These are phyloP conservation scores for Otocyon megalotis DNA, from an alignment of 2,113 vertebrate species.

Conservation along the genomic window DNA sequence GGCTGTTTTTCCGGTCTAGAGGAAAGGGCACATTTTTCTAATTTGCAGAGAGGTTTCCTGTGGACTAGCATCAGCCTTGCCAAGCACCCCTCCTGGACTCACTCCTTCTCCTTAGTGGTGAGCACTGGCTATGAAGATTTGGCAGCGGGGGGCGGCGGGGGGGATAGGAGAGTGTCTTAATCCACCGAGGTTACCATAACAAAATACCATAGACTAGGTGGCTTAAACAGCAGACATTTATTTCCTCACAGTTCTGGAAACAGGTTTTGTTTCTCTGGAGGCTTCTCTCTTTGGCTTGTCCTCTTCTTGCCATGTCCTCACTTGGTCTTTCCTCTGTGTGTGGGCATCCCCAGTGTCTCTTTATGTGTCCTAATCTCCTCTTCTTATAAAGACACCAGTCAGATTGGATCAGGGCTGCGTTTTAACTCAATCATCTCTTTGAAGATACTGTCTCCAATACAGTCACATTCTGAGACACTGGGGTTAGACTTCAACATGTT, in stretches of 20 bases:
- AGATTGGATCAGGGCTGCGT: background rate
- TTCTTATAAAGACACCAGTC: background rate
- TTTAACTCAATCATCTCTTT: background rate
- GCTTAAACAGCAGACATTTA: background rate
- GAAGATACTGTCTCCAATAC: background rate
- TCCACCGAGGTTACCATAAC: background rate
- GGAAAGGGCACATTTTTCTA: background rate
- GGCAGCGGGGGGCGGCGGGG: background rate
- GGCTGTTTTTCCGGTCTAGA: background rate
- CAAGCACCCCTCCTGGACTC: background rate
- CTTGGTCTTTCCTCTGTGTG: fast-evolving
- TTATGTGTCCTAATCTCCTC: background rate
- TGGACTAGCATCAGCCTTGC: background rate
- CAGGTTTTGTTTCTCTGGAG: background rate
- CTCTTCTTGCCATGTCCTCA: background rate
- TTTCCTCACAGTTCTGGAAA: background rate
- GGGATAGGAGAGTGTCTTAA: too few relatives aligned
- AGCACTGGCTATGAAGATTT: background rate
- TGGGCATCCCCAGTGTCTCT: background rate
- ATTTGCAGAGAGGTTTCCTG: background rate
- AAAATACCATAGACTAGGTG: background rate
- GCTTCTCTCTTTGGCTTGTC: background rate
- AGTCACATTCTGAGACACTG: background rate
- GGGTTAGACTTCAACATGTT: background rate
- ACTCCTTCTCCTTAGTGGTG: background rate